A percentile compares a stretch with the other conserved stretches of the same genome.
phyloP scores from a whole-genome alignment of 2,888 invertebrate species.

The Pandemis heparana region DNA sequence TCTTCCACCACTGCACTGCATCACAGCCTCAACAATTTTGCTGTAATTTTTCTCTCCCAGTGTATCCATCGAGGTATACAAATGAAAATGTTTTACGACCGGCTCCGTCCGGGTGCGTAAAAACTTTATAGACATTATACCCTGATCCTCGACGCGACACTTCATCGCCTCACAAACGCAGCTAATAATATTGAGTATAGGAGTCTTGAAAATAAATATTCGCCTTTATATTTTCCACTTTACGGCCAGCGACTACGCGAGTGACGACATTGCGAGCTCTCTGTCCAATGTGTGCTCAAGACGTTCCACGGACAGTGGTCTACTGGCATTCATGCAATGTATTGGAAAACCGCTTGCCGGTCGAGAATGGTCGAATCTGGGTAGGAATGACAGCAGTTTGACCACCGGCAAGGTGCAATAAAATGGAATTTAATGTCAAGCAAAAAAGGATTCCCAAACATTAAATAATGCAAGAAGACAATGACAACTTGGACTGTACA shows the following conservation, averaged over 20 bases:
- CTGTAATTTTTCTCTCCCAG: background rate
- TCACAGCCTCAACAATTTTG: background rate
- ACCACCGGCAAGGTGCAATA: too few species aligned
- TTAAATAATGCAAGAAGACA: too few species aligned
- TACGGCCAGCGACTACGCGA: background rate
- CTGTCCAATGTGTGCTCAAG: too few species aligned
- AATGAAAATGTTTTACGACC: constrained; percentile 57
- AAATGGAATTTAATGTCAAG: too few species aligned
- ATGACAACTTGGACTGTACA: too few species aligned
- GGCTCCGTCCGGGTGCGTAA: constrained; percentile 48
- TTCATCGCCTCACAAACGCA: constrained; percentile 34
- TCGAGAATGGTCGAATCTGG: too few species aligned
- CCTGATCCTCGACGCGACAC: constrained; percentile 52
- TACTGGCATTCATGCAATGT: too few species aligned
- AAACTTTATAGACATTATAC: constrained; percentile 63
- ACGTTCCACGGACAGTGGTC: too few species aligned
- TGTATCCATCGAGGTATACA: constrained; percentile 38
- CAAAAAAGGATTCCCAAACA: too few species aligned
- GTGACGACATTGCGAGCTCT: too few species aligned
- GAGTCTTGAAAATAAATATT: background rate
- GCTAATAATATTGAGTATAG: background rate
- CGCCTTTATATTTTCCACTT: background rate
- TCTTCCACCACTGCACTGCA: background rate
- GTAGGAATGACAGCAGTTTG: too few species aligned
- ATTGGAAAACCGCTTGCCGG: too few species aligned